Percentiles rank a stretch among this genome's conserved stretches.
Evolutionary conservation across 1,140 invertebrate genomes (phyloP).

Genomic region (Atta texana): DNA sequence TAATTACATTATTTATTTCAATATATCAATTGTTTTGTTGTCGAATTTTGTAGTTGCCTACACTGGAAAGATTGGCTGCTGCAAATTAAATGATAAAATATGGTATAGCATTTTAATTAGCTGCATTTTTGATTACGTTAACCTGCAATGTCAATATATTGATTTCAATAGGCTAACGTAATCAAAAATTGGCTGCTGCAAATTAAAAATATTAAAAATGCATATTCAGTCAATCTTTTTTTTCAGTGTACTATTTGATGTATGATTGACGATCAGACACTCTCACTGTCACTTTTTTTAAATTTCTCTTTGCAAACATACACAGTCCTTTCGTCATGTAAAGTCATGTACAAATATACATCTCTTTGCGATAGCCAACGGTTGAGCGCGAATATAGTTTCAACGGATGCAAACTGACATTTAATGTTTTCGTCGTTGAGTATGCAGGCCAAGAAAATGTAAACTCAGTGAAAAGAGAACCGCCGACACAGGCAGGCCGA

Average conservation of each 20-base stretch:
- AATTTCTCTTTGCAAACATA: background rate
- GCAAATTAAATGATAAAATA: too few relatives aligned
- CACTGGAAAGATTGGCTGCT: too few relatives aligned
- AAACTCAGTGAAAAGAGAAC: conserved; percentile 24
- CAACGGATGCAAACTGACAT: conserved; percentile 16
- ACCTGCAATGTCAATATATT: too few relatives aligned
- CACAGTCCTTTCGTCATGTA: background rate
- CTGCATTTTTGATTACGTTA: too few relatives aligned
- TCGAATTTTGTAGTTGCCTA: background rate
- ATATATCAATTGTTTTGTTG: background rate
- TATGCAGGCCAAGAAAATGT: conserved; percentile 30
- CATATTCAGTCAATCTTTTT: too few relatives aligned
- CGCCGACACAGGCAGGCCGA: conserved; percentile 16
- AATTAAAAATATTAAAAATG: too few relatives aligned
- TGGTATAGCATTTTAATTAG: too few relatives aligned
- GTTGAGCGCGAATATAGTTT: conserved; percentile 30
- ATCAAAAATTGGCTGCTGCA: too few relatives aligned
- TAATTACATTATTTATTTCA: background rate
- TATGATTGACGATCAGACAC: background rate
- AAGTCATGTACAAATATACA: conserved; percentile 45
- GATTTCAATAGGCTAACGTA: too few relatives aligned
- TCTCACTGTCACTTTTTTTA: background rate
- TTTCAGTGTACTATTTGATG: too few relatives aligned
- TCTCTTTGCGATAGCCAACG: conserved; percentile 25
- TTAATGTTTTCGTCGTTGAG: conserved; percentile 40